These are phyloP conservation scores for Apis laboriosa DNA, from an alignment of 1,140 invertebrate species.

Conservation along the genomic window DNA sequence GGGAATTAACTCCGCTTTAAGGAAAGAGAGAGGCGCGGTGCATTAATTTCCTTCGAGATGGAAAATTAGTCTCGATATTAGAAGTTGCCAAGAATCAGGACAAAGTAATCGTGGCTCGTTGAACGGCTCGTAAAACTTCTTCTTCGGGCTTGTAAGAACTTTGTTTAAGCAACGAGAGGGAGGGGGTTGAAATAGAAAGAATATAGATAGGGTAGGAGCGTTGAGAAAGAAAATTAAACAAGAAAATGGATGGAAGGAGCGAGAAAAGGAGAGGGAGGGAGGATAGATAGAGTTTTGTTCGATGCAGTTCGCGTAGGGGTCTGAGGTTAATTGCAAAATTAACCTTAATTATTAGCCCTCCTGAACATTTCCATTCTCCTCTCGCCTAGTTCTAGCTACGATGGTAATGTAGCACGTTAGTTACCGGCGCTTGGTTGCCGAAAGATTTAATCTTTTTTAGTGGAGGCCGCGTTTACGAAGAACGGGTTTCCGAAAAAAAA, in stretches of 20 bases:
- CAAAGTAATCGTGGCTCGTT: constrained; percentile 7
- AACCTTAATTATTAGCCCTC: constrained; percentile 68
- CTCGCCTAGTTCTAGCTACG: background rate
- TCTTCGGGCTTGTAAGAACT: background rate
- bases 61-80: constrained; percentile 7
- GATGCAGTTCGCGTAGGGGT: background rate
- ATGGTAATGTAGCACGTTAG: background rate
- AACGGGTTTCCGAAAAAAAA: too few relatives aligned
- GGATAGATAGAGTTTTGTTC: background rate
- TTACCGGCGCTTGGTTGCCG: background rate
- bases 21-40: background rate
- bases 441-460: constrained; percentile 8
- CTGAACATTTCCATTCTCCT: constrained; percentile 31
- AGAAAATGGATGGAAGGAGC: background rate
- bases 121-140: background rate
- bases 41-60: background rate
- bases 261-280: background rate
- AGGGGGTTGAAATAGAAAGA: background rate
- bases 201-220: background rate
- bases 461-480: background rate
- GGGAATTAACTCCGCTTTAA: background rate
- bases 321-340: constrained; percentile 66
- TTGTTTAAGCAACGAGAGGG: background rate
- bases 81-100: background rate
- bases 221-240: background rate